Evolutionary conservation across 2,888 invertebrate species (phyloP), one percentile per base, ranked within the genome.

Genomic region (Phortica magna): DNA sequence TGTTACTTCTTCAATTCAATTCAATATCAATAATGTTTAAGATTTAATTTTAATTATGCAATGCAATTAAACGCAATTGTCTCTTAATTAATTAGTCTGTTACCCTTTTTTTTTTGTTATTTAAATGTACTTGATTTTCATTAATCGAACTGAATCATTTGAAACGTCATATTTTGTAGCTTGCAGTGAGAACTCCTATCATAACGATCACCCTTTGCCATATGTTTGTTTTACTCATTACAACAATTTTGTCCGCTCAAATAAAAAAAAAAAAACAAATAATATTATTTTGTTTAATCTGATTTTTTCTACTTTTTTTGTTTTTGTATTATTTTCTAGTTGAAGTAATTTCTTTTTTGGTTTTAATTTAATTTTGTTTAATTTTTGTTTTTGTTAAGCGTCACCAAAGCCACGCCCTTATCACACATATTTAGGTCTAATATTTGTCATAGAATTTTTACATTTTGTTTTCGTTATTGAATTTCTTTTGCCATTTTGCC

Each of bases 11-110:
- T 31, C 31, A 55, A 55, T 55, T 22, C 7, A 61, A 61, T 22
- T 48, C 59, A 7, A 59, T 59, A 59, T 22, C 22, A 22, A 61
- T 48, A 48, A 48, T 14, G 14, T 9, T 48, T 48, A 48, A 48
- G 7, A 48, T 12, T 48, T 14, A 48, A 12, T 9, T 48, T 48
- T 48, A 12, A 12, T 48, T 48, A 48, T 48, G 48, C 48, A 48
- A 48, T 48, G 48, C 48, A 48, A 48, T 48, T 48, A 48, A 48
- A 48, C 48, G 14, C 39, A 31, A 65, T 53, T 48, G 61, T 42
- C 53, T 57, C 41, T 48, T 70, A 41, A 67, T 73, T 73, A 76
- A 83, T 82, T 88, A 89, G 88, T 88, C 89, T 88, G 88, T 89
- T 88, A 89, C 88, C 88, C 88, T 82, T 80, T 81, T 85, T 71